phyloP scores from a whole-genome alignment of 2,113 vertebrate genomes.

The Eptesicus fuscus region DNA sequence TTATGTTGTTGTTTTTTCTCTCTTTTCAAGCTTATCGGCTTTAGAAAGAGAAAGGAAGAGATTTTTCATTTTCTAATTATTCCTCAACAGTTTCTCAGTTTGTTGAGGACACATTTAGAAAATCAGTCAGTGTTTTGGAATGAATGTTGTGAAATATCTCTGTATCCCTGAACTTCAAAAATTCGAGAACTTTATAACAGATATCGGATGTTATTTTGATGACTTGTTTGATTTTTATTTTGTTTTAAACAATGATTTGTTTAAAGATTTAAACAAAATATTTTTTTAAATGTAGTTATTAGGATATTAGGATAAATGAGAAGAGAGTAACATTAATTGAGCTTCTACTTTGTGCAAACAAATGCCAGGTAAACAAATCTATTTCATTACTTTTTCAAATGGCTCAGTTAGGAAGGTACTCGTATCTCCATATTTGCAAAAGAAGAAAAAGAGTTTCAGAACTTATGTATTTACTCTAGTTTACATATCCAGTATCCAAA shows the following conservation, averaged over 20 bases:
- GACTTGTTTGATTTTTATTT: not conserved
- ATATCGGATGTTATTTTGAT: not conserved
- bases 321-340: not conserved
- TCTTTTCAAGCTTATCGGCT: conserved; percentile 43
- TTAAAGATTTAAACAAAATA: conserved; percentile 34
- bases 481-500: not conserved
- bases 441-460: not conserved
- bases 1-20: not conserved
- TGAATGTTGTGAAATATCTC: not conserved
- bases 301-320: not conserved
- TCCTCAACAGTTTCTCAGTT: conserved; percentile 51
- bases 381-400: conserved; percentile 26
- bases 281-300: not conserved
- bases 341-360: not conserved
- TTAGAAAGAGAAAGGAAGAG: conserved; percentile 21
- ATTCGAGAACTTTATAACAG: not conserved
- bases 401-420: not conserved
- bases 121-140: conserved; percentile 30
- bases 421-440: not conserved
- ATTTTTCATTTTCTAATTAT: conserved; percentile 52
- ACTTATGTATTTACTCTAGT: not conserved
- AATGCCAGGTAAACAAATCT: not conserved
- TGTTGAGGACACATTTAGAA: not conserved
- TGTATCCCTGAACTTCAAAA: not conserved
- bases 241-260: not conserved